Percentiles rank a stretch among this genome's conserved stretches.
These are phyloP conservation scores for Drosophila suboccidentalis DNA, from an alignment of 2,888 invertebrate genomes.

Conservation along the genomic window DNA sequence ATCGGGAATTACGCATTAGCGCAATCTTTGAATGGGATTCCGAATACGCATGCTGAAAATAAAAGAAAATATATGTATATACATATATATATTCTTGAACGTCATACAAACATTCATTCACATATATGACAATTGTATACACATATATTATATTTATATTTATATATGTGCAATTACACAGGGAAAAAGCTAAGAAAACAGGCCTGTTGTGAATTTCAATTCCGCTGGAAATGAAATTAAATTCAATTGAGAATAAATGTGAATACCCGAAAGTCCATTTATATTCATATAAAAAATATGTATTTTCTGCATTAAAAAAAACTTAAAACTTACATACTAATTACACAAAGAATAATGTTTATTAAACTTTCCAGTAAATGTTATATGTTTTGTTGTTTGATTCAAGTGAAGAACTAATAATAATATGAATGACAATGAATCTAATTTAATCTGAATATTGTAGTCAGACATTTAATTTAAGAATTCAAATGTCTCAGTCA, in stretches of 20 bases:
- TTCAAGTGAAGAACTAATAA: no score
- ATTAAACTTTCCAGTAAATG: no score
- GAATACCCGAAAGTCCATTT: neutral
- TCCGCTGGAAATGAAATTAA: neutral
- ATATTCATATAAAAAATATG: neutral
- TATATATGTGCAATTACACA: neutral
- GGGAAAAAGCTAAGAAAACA: neutral
- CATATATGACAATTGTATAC: neutral
- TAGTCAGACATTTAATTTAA: neutral
- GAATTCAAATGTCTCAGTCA: neutral
- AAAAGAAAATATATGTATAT: neutral
- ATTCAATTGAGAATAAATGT: neutral
- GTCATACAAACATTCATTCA: conserved; percentile 2
- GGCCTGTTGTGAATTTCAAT: neutral
- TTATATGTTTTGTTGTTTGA: no score
- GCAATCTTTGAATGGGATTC: neutral
- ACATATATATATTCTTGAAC: neutral
- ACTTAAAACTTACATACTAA: neutral
- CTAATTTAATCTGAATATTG: no score
- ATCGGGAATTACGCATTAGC: conserved; percentile 19
- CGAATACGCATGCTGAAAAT: neutral
- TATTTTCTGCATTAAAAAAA: neutral
- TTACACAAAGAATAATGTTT: neutral
- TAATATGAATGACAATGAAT: no score
- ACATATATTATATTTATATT: neutral